A percentile compares a stretch with the other conserved stretches of the same genome.
These are phyloP conservation scores for Parelbella ahira DNA, from an alignment of 2,888 invertebrate genomes.

Conservation along the genomic window DNA sequence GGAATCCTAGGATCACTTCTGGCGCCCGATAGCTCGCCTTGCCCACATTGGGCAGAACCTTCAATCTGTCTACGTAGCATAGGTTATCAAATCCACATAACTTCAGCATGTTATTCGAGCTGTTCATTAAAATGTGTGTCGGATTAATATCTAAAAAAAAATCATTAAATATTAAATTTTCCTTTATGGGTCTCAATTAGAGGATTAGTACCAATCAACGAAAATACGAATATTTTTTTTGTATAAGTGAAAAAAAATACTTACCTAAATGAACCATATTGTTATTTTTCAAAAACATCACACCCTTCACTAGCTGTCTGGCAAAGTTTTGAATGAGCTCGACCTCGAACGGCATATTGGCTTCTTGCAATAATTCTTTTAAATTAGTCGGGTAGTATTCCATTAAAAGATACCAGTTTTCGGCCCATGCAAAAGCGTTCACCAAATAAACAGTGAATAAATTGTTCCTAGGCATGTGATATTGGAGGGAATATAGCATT, in stretches of 20 bases:
- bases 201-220: too few relatives aligned
- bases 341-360: slow-evolving; percentile 41
- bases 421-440: slow-evolving; percentile 34
- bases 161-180: too few relatives aligned
- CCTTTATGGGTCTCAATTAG: too few relatives aligned
- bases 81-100: slow-evolving; percentile 57
- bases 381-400: slow-evolving; percentile 54
- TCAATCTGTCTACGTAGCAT: slow-evolving; percentile 25
- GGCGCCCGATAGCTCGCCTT: slow-evolving; percentile 50
- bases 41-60: slow-evolving; percentile 37
- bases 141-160: slow-evolving; percentile 58
- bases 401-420: slow-evolving; percentile 45
- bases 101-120: slow-evolving; percentile 39
- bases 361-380: slow-evolving; percentile 34
- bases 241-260: too few relatives aligned
- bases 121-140: slow-evolving; percentile 49
- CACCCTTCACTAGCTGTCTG: slow-evolving; percentile 49
- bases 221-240: too few relatives aligned
- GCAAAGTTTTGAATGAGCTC: slow-evolving; percentile 43
- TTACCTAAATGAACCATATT: slow-evolving; percentile 56
- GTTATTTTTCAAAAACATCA: slow-evolving; percentile 42
- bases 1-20: slow-evolving; percentile 53
- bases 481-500: slow-evolving; percentile 41
- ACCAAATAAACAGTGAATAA: slow-evolving; percentile 37
- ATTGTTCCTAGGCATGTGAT: slow-evolving; percentile 36